These are phyloP conservation scores for Dioctria rufipes DNA, from an alignment of 2,888 invertebrate species.

Conservation along the genomic window DNA sequence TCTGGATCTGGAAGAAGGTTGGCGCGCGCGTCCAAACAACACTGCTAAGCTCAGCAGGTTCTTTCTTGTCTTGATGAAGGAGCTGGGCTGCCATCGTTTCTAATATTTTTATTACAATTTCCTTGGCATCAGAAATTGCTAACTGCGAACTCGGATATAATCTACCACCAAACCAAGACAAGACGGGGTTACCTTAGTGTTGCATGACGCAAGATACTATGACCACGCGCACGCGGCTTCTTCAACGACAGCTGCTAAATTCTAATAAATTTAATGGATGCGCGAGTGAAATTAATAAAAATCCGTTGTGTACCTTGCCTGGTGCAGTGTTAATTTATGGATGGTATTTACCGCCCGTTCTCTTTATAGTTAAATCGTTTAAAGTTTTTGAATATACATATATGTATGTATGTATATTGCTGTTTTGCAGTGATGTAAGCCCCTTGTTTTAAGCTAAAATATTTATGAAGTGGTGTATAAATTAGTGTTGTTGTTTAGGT, in stretches of 20 bases:
- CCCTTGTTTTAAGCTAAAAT: too few relatives aligned
- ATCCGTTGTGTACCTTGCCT: neutral
- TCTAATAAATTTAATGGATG: conserved; percentile 48
- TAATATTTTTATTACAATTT: conserved; percentile 32
- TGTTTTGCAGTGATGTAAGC: neutral
- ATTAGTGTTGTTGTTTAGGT: neutral
- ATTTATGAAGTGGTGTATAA: too few relatives aligned
- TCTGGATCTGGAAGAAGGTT: conserved; percentile 22
- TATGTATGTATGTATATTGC: neutral
- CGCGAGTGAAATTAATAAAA: conserved; percentile 50
- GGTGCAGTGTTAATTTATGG: conserved; percentile 12
- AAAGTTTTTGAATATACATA: neutral
- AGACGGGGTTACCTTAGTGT: conserved; percentile 7
- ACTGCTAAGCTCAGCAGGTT: conserved; percentile 36
- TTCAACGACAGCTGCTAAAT: conserved; percentile 37
- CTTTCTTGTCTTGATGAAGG: conserved; percentile 30
- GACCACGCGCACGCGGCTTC: conserved; percentile 40
- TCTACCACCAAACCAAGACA: neutral
- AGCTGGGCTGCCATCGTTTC: conserved; percentile 35
- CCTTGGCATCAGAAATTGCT: conserved; percentile 27
- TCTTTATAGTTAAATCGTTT: neutral
- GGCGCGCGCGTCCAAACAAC: conserved; percentile 3
- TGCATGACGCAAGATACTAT: conserved; percentile 47
- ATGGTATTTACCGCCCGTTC: neutral
- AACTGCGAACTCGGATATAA: neutral